These are phyloP conservation scores for Neria commutata DNA, from an alignment of 2,888 invertebrate species.

Conservation along the genomic window DNA sequence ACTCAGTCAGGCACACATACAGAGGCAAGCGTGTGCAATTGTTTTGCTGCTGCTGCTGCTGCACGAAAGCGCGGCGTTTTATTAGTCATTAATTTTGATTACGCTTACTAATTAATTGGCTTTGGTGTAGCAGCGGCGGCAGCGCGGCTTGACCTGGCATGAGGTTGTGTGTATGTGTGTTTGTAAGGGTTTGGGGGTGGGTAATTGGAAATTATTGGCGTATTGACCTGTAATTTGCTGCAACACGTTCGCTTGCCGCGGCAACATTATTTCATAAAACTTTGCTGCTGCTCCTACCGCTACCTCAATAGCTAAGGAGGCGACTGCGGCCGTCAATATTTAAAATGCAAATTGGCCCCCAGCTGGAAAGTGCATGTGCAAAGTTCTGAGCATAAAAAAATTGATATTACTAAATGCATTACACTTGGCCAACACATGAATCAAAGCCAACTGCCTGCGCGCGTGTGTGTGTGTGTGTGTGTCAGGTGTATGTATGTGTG, in stretches of 20 bases:
- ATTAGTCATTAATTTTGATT: conserved; percentile 41
- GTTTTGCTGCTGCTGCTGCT: background rate
- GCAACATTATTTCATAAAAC: too few species aligned
- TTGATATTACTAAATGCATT: too few species aligned
- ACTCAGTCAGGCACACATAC: too few species aligned
- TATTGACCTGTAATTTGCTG: conserved; percentile 30
- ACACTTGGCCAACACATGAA: too few species aligned
- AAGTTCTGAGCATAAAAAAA: too few species aligned
- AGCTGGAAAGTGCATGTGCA: too few species aligned
- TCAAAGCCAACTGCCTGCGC: too few species aligned
- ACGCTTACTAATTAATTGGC: conserved; percentile 39
- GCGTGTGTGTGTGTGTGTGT: too few species aligned
- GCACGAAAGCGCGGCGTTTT: conserved; percentile 6
- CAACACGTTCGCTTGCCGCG: conserved; percentile 15
- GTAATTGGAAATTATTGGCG: conserved; percentile 37
- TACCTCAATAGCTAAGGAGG: too few species aligned
- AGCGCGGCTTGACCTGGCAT: background rate
- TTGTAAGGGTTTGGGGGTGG: conserved; percentile 12
- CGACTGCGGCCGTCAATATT: background rate
- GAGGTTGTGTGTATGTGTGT: background rate
- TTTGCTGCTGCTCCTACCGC: too few species aligned
- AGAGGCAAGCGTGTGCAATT: background rate
- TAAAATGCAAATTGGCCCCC: background rate
- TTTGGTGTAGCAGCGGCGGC: conserved; percentile 20
- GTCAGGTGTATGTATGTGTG: too few species aligned